Evolutionary conservation across 1,140 invertebrate species (phyloP).

Genomic region (Tetragnatha versicolor): DNA sequence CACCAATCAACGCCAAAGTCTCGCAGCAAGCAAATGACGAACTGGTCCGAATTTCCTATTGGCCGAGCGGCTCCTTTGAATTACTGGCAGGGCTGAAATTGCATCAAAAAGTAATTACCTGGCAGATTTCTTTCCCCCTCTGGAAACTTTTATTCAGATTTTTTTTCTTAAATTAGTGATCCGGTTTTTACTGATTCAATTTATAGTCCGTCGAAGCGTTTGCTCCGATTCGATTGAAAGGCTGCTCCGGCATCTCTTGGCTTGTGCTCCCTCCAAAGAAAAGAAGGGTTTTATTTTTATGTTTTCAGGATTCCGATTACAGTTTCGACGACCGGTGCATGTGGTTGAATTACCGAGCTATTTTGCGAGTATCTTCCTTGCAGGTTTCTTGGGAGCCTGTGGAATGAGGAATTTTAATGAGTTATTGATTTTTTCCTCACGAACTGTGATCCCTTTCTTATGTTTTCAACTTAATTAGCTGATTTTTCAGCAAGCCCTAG

Average conservation of each 20-base stretch:
- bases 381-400: no score
- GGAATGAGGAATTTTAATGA: no score
- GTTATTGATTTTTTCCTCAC: no score
- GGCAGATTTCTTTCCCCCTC: constrained; percentile 30
- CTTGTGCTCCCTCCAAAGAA: no score
- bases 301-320: no score
- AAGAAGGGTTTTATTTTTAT: no score
- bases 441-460: no score
- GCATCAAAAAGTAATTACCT: constrained; percentile 49
- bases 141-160: constrained; percentile 31
- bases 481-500: no score
- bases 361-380: no score
- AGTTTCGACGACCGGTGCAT: no score
- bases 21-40: neutral
- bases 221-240: neutral
- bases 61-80: constrained; percentile 27
- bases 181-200: constrained; percentile 39
- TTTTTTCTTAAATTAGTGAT: constrained; percentile 14
- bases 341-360: no score
- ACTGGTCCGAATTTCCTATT: constrained; percentile 6
- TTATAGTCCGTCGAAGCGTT: constrained; percentile 1
- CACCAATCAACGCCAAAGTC: constrained; percentile 34
- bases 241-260: neutral
- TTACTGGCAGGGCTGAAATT: constrained; percentile 26
- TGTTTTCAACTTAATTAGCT: no score